Percentiles rank a stretch among this genome's conserved stretches.
These are phyloP conservation scores for Eonycteris spelaea DNA, from an alignment of 2,113 vertebrate genomes.

Conservation along the genomic window DNA sequence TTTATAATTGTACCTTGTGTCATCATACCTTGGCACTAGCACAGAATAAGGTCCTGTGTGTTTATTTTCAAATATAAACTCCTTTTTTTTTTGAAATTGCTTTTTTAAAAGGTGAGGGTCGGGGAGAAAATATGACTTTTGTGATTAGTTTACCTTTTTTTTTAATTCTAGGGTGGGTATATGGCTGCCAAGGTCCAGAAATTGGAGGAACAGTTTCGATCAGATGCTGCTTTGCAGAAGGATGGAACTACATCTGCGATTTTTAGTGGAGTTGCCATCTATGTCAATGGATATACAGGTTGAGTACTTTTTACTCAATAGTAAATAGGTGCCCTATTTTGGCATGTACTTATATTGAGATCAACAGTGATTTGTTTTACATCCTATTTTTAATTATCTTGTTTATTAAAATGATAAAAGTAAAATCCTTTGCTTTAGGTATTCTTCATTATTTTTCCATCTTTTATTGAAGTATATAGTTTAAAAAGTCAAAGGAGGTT, in stretches of 20 bases:
- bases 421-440: neutral
- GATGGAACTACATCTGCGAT: conserved; percentile 89
- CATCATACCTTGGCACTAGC: neutral
- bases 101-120: neutral
- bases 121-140: neutral
- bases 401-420: neutral
- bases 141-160: conserved; percentile 38
- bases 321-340: conserved; percentile 16
- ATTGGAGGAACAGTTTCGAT: conserved; percentile 94
- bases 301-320: conserved; percentile 62
- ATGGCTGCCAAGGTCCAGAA: conserved; percentile 97
- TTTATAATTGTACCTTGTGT: neutral
- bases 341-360: neutral
- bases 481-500: neutral
- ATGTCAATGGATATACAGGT: conserved; percentile 99
- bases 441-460: neutral
- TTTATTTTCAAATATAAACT: no score
- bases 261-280: conserved; percentile 95
- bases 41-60: neutral
- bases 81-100: neutral
- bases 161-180: conserved; percentile 90
- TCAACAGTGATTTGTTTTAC: neutral
- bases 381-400: neutral
- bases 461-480: neutral
- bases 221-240: conserved; percentile 89